Evolutionary conservation across 2,888 invertebrate species (phyloP).

Genomic region (Cataglyphis rosenhaueri): DNA sequence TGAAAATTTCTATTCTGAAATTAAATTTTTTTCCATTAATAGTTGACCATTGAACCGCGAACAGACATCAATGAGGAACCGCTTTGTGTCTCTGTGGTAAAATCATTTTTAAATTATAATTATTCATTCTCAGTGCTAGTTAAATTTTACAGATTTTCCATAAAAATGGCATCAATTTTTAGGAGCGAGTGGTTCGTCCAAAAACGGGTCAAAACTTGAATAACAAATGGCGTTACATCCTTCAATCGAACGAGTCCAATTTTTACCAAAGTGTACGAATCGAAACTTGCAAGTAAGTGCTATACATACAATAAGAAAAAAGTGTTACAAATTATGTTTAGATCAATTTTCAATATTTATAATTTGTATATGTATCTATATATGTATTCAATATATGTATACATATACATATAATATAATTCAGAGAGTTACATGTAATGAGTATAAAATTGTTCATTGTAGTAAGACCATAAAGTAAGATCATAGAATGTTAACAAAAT

Average conservation of each 20-base stretch:
- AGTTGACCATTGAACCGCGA: not conserved
- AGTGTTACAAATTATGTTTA: not conserved
- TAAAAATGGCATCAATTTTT: not conserved
- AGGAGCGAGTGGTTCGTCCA: slow-evolving; percentile 87
- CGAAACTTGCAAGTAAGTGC: slow-evolving; percentile 84
- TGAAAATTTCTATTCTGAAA: not conserved
- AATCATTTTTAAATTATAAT: not conserved
- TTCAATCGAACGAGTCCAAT: slow-evolving; percentile 87
- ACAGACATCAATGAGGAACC: not conserved
- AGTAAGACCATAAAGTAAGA: not conserved
- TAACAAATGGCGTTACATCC: slow-evolving; percentile 89
- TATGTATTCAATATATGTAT: not conserved
- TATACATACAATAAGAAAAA: not conserved
- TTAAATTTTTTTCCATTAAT: not conserved
- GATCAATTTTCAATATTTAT: not conserved
- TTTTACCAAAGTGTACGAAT: slow-evolving; percentile 90
- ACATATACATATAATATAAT: not conserved
- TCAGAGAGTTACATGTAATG: not conserved
- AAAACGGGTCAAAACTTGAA: slow-evolving; percentile 87
- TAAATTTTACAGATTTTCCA: not conserved
- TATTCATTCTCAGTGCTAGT: not conserved
- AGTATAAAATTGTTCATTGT: not conserved
- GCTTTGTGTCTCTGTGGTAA: not conserved
- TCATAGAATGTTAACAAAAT: not conserved
- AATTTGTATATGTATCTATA: not conserved